Base-by-base conservation (phyloP, 2,113 vertebrate genomes). In the Alosa alosa region DNA sequence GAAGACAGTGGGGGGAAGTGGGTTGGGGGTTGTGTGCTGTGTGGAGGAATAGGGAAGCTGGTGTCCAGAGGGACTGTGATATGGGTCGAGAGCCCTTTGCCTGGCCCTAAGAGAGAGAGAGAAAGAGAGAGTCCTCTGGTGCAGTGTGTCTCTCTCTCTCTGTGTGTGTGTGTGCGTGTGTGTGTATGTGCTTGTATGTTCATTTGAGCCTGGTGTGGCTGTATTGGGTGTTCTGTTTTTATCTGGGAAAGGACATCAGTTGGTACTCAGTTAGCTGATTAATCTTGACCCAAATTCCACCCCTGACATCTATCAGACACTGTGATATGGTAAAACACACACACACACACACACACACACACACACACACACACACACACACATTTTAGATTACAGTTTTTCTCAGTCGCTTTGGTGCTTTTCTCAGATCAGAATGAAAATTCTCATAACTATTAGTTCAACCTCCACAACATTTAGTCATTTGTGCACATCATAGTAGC, bases 241-340 rank as follows among this genome's bases (percentile, higher is more conserved):
- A 78, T 78, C 72, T 78, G 15, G 31, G 10, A 78, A 78, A 78
- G 72, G 3, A 72, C 64, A 72, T 72, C 64, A 78, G 31, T 36
- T 44, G 41, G 41, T 41, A 78, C 72, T 17, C 13, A 78, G 25
- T 78, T 78, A 78, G 72, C 72, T 78, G 31, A 78, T 78, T 78
- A 78, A 78, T 78, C 72, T 36, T 78, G 72, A 78, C 31, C 25
- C 72, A 78, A 72, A 31, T 72, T 25, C 64, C 64, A 72, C 31
- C 64, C 20, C n/a, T 25, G 25, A 72, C 55, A 60, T 60, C 22
- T 60, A n/a, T 6, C 55, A 60, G 55, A 60, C 18, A 36, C 31
- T 72, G 64, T 72, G 8, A 72, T 36, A 31, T 72, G 64, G 64
- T 72, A 3, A 72, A 72, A 72, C 64, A 31, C 64, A 31, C 6